Base-by-base conservation (phyloP, 2,888 invertebrate genomes). In the Plebejus melissa region DNA sequence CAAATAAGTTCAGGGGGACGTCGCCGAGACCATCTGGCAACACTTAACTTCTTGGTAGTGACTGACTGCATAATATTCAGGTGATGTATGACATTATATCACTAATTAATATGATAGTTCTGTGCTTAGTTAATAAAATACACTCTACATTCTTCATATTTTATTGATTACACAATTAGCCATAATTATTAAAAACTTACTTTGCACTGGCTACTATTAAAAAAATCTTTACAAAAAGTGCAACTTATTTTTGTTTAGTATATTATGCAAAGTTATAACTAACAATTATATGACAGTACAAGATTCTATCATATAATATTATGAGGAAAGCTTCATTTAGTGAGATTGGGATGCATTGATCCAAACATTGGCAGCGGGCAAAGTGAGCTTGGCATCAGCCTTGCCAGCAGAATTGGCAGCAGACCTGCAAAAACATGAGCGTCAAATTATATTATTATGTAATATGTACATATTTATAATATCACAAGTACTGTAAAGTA, bases 271-370 rank as follows among this genome's bases (percentile, higher is more conserved):
- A 69, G 38, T 16, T 13, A 38, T 36, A 13, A 16, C 4, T 16
- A 13, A 50, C 4, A 50, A 13, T 50, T 41, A 41, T n/a, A 41
- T 41, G 22, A 41, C 28, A 70, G 41, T 58, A 22, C 22, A 74
- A 74, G 22, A 36, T 38, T 58, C 9, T 7, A 57, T 13, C 6
- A 32, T 13, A 57, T 13, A 2, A 32, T 13, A n/a, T 65, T 38
- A 60, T 16, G 9, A 38, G 38, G 5, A 54, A 57, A 75, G 11
- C 32, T 57, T 58, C 11, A 6, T 58, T 65, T 83, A 90, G 80
- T 93, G 91, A 78, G 89, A 90, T 79, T 92, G 90, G 76, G 91
- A 89, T 69, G 89, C 83, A 76, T 89, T 92, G 71, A 93, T 87
- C 93, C 93, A 93, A 74, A 93, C 83, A 77, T 87, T 89, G 74